These are phyloP conservation scores for Sarcophaga caerulescens DNA, from an alignment of 2,888 invertebrate species.

Conservation along the genomic window DNA sequence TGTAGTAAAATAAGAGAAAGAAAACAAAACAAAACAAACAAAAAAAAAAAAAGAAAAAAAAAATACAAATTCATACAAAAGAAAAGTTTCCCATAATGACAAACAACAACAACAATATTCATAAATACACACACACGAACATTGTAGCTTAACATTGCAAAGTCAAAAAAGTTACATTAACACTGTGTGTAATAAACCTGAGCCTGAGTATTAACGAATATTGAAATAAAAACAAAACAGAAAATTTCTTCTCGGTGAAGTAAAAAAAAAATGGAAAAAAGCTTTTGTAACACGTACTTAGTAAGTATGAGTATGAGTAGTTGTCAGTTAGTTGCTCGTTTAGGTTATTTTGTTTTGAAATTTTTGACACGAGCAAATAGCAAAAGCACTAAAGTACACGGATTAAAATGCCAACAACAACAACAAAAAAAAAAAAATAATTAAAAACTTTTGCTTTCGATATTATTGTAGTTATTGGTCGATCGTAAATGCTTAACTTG, in stretches of 20 bases:
- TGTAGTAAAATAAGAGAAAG: not conserved
- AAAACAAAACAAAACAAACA: not conserved
- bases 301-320: not conserved
- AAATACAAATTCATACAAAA: not conserved
- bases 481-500: constrained; percentile 50
- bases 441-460: not conserved
- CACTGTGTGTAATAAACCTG: not conserved
- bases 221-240: constrained; percentile 2
- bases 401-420: not conserved
- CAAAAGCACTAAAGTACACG: constrained; percentile 29
- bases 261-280: not conserved
- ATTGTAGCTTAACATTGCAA: not conserved
- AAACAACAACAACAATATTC: constrained; percentile 37
- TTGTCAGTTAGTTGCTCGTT: not conserved
- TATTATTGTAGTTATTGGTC: constrained; percentile 4
- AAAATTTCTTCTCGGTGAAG: not conserved
- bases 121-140: not conserved
- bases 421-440: constrained; percentile 22
- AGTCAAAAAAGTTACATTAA: not conserved
- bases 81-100: constrained; percentile 62
- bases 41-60: not conserved
- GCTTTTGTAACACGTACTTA: not conserved
- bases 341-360: not conserved
- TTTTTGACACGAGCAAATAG: constrained; percentile 24
- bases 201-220: not conserved